These are phyloP conservation scores for Dipus sagitta DNA, from an alignment of 2,797 vertebrate species.

Conservation along the genomic window DNA sequence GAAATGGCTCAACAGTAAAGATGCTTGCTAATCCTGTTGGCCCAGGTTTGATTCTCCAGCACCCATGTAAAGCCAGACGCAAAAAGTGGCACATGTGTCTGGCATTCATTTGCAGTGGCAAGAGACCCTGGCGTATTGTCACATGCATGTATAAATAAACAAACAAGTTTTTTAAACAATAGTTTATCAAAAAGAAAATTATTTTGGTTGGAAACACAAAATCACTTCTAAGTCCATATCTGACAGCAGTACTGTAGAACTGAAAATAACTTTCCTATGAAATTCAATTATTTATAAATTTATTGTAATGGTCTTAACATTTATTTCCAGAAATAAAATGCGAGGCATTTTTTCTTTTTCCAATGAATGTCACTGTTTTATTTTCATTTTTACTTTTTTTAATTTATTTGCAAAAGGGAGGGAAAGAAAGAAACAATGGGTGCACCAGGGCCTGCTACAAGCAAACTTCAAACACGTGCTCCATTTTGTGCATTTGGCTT, in stretches of 20 bases:
- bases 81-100: too few species aligned
- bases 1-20: too few species aligned
- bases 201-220: conserved; percentile 53
- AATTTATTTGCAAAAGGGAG: background rate
- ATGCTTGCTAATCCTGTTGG: too few species aligned
- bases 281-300: conserved; percentile 15
- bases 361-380: conserved; percentile 28
- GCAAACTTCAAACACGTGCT: too few species aligned
- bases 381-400: conserved; percentile 48
- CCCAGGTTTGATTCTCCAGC: too few species aligned
- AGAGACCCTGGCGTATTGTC: too few species aligned
- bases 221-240: conserved; percentile 2
- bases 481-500: too few species aligned
- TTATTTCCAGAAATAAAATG: conserved; percentile 41
- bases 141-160: too few species aligned
- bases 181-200: background rate
- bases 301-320: conserved; percentile 23
- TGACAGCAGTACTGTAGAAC: background rate
- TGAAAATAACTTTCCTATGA: conserved; percentile 6
- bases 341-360: background rate
- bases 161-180: background rate
- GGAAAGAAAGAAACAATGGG: too few species aligned
- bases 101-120: too few species aligned
- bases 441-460: too few species aligned
- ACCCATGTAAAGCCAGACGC: too few species aligned